These are phyloP conservation scores for Epizoanthus rinbou DNA, from an alignment of 92 coral and sea anemone genomes.

Conservation along the genomic window DNA sequence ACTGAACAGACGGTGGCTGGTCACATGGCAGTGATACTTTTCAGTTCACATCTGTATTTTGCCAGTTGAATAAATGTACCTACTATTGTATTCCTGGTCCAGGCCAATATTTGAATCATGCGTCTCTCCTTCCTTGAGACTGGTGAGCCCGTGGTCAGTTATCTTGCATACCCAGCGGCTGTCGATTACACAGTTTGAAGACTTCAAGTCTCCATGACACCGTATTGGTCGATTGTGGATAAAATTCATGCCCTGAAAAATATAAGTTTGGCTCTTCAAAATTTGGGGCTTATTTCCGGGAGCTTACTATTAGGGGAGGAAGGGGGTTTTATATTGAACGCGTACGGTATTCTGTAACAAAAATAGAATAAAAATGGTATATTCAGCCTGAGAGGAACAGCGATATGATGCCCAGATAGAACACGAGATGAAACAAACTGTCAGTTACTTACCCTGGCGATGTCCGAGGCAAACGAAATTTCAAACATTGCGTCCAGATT, in stretches of 20 bases:
- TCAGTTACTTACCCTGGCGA: constrained; percentile 74
- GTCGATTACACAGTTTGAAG: constrained; percentile 88
- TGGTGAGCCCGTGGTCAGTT: constrained; percentile 78
- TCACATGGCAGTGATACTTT: too few relatives aligned
- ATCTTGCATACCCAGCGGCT: constrained; percentile 97
- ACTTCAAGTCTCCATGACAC: constrained; percentile 83
- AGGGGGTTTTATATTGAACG: too few relatives aligned
- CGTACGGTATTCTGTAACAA: too few relatives aligned
- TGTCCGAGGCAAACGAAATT: constrained; percentile 84
- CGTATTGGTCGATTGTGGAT: constrained; percentile 73
- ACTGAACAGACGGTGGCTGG: too few relatives aligned
- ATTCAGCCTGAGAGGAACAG: too few relatives aligned
- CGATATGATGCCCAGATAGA: too few relatives aligned
- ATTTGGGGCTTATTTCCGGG: too few relatives aligned
- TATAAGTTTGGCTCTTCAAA: not conserved
- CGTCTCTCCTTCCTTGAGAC: constrained; percentile 73
- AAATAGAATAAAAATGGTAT: too few relatives aligned
- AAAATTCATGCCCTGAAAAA: constrained; percentile 80
- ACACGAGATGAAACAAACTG: too few relatives aligned
- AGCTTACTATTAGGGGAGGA: too few relatives aligned
- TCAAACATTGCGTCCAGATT: constrained; percentile 89
- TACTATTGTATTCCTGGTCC: constrained; percentile 65
- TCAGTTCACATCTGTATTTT: too few relatives aligned
- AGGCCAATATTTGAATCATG: constrained; percentile 60
- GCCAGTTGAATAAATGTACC: not conserved